These are phyloP conservation scores for Wiebesia pumilae DNA, from an alignment of 1,140 invertebrate genomes.

Conservation along the genomic window DNA sequence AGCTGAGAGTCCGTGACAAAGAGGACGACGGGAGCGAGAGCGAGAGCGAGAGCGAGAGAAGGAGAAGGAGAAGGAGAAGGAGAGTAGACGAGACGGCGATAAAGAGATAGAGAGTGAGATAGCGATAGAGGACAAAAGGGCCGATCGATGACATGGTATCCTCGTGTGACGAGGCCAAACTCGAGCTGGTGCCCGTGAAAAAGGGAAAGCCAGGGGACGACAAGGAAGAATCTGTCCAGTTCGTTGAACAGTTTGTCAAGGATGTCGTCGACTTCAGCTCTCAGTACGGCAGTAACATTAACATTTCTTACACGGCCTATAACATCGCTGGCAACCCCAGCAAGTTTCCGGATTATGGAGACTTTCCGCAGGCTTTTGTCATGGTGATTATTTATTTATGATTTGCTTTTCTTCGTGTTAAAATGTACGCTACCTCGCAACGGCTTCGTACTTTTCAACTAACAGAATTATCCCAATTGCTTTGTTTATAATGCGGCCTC, in stretches of 20 bases:
- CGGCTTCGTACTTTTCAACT: too few species aligned
- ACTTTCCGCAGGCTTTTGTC: slow-evolving; percentile 91
- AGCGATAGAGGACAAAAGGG: background rate
- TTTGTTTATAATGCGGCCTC: background rate
- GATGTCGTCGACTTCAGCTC: slow-evolving; percentile 89
- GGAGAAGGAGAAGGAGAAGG: background rate
- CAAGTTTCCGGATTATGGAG: slow-evolving; percentile 91
- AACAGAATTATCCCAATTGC: background rate
- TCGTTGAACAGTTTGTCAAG: slow-evolving; percentile 81
- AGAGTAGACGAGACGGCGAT: background rate
- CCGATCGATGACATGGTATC: slow-evolving; percentile 64
- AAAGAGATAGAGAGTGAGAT: background rate
- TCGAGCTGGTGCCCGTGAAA: slow-evolving; percentile 62
- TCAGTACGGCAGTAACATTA: slow-evolving; percentile 90
- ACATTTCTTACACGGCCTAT: slow-evolving; percentile 90
- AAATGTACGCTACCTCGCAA: too few species aligned
- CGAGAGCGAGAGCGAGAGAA: background rate
- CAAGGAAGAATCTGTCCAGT: slow-evolving; percentile 63
- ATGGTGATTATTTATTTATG: slow-evolving; percentile 78
- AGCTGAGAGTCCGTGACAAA: background rate
- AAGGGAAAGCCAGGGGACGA: slow-evolving; percentile 53
- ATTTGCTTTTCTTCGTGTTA: background rate
- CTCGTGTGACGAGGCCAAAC: slow-evolving; percentile 59
- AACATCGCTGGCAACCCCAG: slow-evolving; percentile 89
- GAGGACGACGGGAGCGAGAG: background rate